phyloP scores from a whole-genome alignment of 2,888 invertebrate species.

The Heliconius sara region DNA sequence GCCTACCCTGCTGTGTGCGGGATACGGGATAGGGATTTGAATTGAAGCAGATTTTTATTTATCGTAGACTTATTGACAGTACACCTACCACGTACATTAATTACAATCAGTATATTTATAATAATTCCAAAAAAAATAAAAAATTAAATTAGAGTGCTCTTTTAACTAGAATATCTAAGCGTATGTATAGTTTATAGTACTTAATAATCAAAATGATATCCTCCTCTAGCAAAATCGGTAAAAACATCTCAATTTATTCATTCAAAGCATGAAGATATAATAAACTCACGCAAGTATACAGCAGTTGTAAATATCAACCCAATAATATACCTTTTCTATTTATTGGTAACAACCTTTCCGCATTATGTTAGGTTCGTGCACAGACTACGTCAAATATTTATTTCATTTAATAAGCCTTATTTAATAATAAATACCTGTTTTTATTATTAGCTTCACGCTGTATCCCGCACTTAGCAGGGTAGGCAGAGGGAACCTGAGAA shows the following conservation, averaged over 20 bases:
- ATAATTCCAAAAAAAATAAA: too few relatives aligned
- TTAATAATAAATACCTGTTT: background rate
- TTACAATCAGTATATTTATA: too few relatives aligned
- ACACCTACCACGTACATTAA: too few relatives aligned
- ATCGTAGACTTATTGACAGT: too few relatives aligned
- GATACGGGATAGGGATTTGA: too few relatives aligned
- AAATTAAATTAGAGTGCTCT: too few relatives aligned
- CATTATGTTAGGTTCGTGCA: constrained; percentile 42
- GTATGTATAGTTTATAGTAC: too few relatives aligned
- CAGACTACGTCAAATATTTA: constrained; percentile 33
- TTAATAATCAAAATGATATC: background rate
- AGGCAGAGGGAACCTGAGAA: background rate
- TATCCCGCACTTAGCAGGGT: background rate
- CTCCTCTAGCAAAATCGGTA: background rate
- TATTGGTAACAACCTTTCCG: constrained; percentile 40
- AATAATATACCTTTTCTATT: constrained; percentile 28
- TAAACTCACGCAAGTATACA: constrained; percentile 1
- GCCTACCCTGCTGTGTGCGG: too few relatives aligned
- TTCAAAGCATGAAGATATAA: constrained; percentile 4
- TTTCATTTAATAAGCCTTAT: constrained; percentile 23
- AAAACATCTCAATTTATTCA: background rate
- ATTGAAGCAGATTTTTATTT: too few relatives aligned
- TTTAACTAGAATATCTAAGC: too few relatives aligned
- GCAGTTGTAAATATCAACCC: constrained; percentile 24
- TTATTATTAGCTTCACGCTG: background rate